phyloP scores from a whole-genome alignment of 1,140 invertebrate genomes.

The Maconellicoccus hirsutus region DNA sequence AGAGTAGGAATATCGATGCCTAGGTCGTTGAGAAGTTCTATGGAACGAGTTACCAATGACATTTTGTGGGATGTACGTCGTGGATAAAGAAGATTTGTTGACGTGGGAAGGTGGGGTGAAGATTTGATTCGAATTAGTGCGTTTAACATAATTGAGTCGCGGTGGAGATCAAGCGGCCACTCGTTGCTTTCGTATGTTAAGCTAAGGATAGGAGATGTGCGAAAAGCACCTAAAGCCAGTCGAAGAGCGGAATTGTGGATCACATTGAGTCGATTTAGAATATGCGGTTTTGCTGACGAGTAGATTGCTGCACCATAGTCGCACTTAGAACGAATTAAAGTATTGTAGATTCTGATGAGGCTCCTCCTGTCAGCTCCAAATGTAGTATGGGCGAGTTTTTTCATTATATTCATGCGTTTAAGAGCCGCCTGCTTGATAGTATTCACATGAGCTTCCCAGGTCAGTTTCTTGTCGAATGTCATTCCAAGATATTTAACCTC shows the following conservation, averaged over 20 bases:
- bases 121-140: no score
- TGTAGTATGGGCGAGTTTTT: background rate
- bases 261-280: background rate
- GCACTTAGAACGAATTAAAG: background rate
- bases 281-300: background rate
- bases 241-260: slow-evolving; percentile 12
- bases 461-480: background rate
- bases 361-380: background rate
- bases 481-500: background rate
- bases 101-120: no score
- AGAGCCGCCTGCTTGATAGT: background rate
- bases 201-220: background rate
- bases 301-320: background rate
- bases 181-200: no score
- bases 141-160: no score
- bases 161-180: no score
- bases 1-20: no score
- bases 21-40: no score
- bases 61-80: no score
- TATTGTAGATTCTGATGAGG: background rate
- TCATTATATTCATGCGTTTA: background rate
- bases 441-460: background rate
- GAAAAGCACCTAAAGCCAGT: background rate
- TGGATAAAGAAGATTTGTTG: no score
- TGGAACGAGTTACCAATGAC: no score